Percentiles rank a stretch among this genome's conserved stretches.
phyloP scores from a whole-genome alignment of 2,113 vertebrate species.

The Gulo gulo region DNA sequence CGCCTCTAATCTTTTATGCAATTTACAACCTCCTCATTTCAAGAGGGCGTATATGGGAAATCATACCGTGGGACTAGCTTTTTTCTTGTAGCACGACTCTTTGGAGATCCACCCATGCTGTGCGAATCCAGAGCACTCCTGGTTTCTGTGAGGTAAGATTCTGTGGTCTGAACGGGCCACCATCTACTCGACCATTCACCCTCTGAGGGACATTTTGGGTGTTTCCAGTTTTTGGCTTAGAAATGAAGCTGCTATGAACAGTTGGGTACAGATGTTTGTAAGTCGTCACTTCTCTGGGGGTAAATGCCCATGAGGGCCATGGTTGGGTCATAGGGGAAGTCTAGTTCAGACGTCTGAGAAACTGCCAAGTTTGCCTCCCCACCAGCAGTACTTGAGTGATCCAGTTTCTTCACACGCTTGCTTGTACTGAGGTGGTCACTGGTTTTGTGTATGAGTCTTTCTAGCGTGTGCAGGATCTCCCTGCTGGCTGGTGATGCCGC shows the following conservation, averaged over 20 bases:
- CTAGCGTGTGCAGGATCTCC: background rate
- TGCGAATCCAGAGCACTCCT: background rate
- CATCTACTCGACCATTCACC: background rate
- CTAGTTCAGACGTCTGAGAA: background rate
- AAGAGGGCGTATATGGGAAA: rapidly evolving
- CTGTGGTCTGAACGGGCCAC: rapidly evolving
- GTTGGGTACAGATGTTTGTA: background rate
- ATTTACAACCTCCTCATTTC: background rate
- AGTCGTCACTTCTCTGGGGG: background rate
- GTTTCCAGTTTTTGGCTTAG: background rate
- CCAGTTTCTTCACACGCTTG: background rate
- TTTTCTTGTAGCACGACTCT: rapidly evolving
- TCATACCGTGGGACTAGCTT: rapidly evolving
- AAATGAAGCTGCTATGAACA: background rate
- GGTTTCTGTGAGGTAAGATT: background rate
- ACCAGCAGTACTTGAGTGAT: background rate
- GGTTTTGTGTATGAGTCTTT: background rate
- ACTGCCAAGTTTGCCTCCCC: rapidly evolving
- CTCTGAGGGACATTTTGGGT: background rate
- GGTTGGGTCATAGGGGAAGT: background rate
- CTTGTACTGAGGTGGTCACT: background rate
- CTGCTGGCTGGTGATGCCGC: background rate
- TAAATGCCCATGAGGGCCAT: rapidly evolving
- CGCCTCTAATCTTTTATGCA: rapidly evolving
- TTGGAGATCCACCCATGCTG: rapidly evolving